A percentile compares a stretch with the other conserved stretches of the same genome.
phyloP scores from a whole-genome alignment of 2,888 invertebrate species.

The Anodontia alba region DNA sequence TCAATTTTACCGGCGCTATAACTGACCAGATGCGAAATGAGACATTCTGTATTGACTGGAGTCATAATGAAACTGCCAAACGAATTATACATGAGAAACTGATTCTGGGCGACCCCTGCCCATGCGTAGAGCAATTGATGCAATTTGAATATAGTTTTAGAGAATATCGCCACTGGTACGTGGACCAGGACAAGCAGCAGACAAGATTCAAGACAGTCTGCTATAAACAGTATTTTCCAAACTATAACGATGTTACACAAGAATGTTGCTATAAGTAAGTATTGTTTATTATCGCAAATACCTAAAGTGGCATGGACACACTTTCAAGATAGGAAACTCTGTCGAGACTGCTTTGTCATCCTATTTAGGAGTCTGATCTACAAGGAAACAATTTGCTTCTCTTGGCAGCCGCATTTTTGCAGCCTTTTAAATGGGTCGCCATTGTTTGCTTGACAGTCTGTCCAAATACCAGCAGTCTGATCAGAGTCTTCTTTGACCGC shows the following conservation, averaged over 20 bases:
- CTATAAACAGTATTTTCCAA: conserved; percentile 43
- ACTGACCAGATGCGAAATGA: conserved; percentile 8
- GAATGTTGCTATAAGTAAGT: conserved; percentile 47
- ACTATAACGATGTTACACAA: conserved; percentile 40
- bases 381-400: too few relatives aligned
- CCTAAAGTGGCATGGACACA: too few relatives aligned
- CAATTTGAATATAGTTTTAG: not conserved
- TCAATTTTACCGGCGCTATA: conserved; percentile 1
- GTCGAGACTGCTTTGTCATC: too few relatives aligned
- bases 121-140: not conserved
- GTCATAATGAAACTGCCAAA: not conserved
- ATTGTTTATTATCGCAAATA: too few relatives aligned
- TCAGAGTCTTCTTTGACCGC: too few relatives aligned
- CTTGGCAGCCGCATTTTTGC: too few relatives aligned
- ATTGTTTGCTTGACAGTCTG: too few relatives aligned
- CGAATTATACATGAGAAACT: not conserved
- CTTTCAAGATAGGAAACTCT: too few relatives aligned
- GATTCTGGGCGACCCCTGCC: not conserved
- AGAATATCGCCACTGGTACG: not conserved
- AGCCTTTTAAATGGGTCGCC: too few relatives aligned
- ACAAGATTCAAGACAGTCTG: conserved; percentile 13
- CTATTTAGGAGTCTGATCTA: too few relatives aligned
- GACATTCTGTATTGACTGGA: conserved; percentile 12
- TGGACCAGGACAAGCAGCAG: not conserved
- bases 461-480: too few relatives aligned